These are phyloP conservation scores for Eutrigla gurnardus DNA, from an alignment of 2,797 vertebrate genomes.

Conservation along the genomic window DNA sequence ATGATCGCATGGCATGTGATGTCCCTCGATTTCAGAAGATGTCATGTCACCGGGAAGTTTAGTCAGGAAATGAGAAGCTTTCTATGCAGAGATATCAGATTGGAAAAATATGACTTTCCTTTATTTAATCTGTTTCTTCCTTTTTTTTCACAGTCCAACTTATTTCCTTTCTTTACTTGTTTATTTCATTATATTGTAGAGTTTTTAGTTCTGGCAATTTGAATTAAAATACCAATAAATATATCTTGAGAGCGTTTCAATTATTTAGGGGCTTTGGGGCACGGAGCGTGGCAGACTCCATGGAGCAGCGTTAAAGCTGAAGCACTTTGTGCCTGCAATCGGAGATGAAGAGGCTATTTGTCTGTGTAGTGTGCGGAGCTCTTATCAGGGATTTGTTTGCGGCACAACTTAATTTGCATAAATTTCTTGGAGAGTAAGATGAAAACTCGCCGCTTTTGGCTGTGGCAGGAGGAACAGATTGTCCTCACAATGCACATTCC, in stretches of 20 bases:
- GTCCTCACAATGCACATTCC: slow-evolving; percentile 44
- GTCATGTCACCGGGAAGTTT: slow-evolving; percentile 1
- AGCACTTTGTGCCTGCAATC: slow-evolving; percentile 64
- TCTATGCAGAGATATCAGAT: slow-evolving; percentile 2
- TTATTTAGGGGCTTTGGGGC: slow-evolving; percentile 65
- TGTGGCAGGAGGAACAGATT: slow-evolving; percentile 56
- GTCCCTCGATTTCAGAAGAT: not conserved
- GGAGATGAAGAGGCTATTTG: slow-evolving; percentile 75
- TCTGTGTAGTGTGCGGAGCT: slow-evolving; percentile 64
- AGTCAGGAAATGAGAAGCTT: not conserved
- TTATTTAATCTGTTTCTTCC: not conserved
- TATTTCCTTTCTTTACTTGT: slow-evolving; percentile 12
- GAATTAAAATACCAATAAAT: slow-evolving; percentile 52
- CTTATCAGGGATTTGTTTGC: slow-evolving; percentile 76
- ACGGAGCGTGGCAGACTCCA: slow-evolving; percentile 32
- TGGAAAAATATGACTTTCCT: not conserved
- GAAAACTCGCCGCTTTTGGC: slow-evolving; percentile 63
- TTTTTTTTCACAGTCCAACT: not conserved
- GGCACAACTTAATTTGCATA: slow-evolving; percentile 75
- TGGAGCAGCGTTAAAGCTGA: slow-evolving; percentile 55
- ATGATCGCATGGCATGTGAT: not conserved
- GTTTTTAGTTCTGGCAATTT: slow-evolving; percentile 47
- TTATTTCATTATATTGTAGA: slow-evolving; percentile 12
- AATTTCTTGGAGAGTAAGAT: slow-evolving; percentile 67
- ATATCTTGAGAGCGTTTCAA: slow-evolving; percentile 50